Conservation (phyloP, 2,113 vertebrate genomes). For the Paedocypris sp. region DNA sequence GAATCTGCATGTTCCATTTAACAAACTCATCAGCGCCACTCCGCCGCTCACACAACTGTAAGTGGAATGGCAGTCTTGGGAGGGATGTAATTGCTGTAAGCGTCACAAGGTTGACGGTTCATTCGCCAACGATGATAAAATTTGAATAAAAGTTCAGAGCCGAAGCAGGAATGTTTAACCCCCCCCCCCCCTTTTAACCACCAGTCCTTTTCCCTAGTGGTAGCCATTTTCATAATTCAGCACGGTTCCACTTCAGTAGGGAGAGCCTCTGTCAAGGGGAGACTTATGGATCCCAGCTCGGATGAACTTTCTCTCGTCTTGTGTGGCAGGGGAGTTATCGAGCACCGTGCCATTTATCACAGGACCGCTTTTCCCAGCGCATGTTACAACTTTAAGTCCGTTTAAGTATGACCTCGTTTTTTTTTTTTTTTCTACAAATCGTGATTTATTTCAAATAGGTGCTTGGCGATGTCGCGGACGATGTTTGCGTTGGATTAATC, state of each 20-base stretch:
- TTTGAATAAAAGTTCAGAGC: constrained; percentile 18
- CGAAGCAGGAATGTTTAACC: constrained; percentile 1
- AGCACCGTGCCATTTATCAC: constrained; percentile 9
- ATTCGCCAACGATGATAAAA: constrained; percentile 27
- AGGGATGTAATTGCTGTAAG: constrained; percentile 17
- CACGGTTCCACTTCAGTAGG: constrained; percentile 24
- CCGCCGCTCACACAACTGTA: background rate
- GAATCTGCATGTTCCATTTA: constrained; percentile 40
- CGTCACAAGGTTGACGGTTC: constrained; percentile 24
- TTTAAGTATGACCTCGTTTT: background rate
- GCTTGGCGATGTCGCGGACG: background rate
- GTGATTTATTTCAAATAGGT: background rate
- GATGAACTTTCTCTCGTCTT: constrained; percentile 45
- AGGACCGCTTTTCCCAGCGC: background rate
- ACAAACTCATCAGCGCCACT: constrained; percentile 35
- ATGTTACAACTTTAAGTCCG: background rate
- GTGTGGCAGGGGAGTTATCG: constrained; percentile 45
- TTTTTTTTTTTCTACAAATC: background rate
- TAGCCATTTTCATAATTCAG: constrained; percentile 40
- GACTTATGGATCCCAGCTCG: constrained; percentile 49
- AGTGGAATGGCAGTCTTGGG: constrained; percentile 13
- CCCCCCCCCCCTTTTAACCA: background rate
- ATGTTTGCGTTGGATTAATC: background rate
- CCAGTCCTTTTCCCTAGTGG: constrained; percentile 6
- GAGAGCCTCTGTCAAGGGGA: constrained; percentile 35